Evolutionary conservation across 2,797 vertebrate species (phyloP), one percentile per base, ranked within the genome.

Genomic region (Gallirallus australis): DNA sequence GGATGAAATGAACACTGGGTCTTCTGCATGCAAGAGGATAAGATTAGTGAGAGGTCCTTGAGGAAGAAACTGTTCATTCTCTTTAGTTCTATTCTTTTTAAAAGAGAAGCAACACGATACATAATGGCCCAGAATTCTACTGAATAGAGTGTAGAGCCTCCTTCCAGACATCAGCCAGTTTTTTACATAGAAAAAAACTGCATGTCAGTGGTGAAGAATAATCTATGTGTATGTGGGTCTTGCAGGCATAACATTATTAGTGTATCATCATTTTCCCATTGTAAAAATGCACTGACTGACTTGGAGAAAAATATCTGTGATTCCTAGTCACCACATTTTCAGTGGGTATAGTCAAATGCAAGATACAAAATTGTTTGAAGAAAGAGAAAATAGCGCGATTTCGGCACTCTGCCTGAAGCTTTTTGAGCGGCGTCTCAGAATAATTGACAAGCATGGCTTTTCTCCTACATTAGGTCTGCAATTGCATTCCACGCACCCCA

Each of bases 391-490:
- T 48, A 81, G 24, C 3, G 17, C 48, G 48, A 88, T 90, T 84
- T 89, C 6, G 45, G 64, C 66, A 71, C 31, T 7, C 48, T 84
- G 52, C 66, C 95, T 91, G 90, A 50, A 96, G 91, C 73, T 92
- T 93, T 94, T 71, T 54, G 96, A 95, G 83, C 23, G 30, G 85
- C n/a, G 70, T 91, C 95, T 96, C 95, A 96, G 91, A 94, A 93
- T 93, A 97, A 97, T 77, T 94, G 97, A 97, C 59, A 89, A 96
- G 95, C 39, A 0, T 85, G 93, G 85, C 91, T 98, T 90, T 97
- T 97, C 96, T 97, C 85, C 87, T 87, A 78, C 95, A 97, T 98
- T 97, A 97, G 83, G 24, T 93, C 91, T 97, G 95, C 97, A 97
- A 97, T 97, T 96, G 95, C 91, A 93, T 96, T 94, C 93, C 84